Conservation (phyloP, 2,888 invertebrate species). For the Lamproptera curius region DNA sequence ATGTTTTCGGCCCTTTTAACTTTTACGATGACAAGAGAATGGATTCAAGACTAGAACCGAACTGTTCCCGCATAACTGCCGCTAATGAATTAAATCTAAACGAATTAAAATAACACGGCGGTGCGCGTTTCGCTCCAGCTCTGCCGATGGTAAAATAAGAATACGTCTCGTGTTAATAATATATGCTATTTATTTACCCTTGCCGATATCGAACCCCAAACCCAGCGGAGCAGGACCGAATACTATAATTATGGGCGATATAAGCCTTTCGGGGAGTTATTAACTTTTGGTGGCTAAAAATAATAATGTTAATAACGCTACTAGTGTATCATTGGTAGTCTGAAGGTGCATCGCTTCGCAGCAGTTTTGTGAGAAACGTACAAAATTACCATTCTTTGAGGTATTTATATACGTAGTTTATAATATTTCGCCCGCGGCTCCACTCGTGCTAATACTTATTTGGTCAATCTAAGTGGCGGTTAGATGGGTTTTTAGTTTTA, state of each 20-base stretch:
- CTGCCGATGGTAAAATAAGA: slow-evolving; percentile 14
- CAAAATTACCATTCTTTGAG: too few relatives aligned
- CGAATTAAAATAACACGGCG: slow-evolving; percentile 12
- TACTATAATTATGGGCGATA: slow-evolving; percentile 38
- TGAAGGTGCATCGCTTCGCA: slow-evolving; percentile 5
- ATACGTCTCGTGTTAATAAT: slow-evolving; percentile 16
- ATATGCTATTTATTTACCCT: slow-evolving; percentile 32
- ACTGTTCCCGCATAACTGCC: slow-evolving; percentile 1
- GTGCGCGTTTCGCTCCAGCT: slow-evolving; percentile 14
- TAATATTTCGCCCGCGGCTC: too few relatives aligned
- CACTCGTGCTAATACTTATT: too few relatives aligned
- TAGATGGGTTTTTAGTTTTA: too few relatives aligned
- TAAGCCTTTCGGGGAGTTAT: slow-evolving; percentile 37
- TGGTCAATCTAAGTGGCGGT: too few relatives aligned
- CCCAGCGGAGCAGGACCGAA: slow-evolving; percentile 34
- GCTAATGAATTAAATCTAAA: slow-evolving; percentile 10
- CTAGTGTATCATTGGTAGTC: slow-evolving; percentile 32
- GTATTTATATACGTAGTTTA: too few relatives aligned
- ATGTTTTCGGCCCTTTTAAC: too few relatives aligned
- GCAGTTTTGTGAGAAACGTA: not conserved
- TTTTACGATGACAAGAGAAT: too few relatives aligned
- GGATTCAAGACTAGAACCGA: too few relatives aligned
- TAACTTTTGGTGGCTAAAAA: slow-evolving; percentile 34
- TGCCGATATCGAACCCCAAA: slow-evolving; percentile 34
- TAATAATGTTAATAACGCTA: slow-evolving; percentile 38